These are phyloP conservation scores for Polyodon spathula DNA, from an alignment of 2,113 vertebrate species.

Conservation along the genomic window DNA sequence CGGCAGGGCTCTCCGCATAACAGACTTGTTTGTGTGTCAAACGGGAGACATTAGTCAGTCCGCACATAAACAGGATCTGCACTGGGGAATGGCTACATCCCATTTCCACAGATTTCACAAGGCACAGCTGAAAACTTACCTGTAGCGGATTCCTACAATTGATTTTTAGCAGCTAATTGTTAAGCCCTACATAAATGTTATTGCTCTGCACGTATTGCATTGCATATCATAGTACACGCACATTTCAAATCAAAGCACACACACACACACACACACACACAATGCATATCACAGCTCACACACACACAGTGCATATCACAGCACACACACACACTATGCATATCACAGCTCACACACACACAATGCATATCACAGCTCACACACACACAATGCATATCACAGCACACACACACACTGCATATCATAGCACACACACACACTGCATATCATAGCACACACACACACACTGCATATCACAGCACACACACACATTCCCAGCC, in stretches of 20 bases:
- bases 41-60: too few species aligned
- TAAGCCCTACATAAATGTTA: neutral
- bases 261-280: neutral
- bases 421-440: neutral
- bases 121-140: neutral
- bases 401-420: neutral
- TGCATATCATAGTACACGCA: neutral
- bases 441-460: conserved; percentile 38
- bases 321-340: neutral
- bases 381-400: neutral
- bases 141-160: neutral
- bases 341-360: neutral
- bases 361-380: neutral
- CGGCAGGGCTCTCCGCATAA: too few species aligned
- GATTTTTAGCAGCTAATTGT: neutral
- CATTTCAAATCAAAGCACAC: neutral
- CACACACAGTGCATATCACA: conserved; percentile 21
- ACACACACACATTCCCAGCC: neutral
- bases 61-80: too few species aligned
- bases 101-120: too few species aligned
- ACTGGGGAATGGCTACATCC: too few species aligned
- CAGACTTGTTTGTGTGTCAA: too few species aligned
- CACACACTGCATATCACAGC: conserved; percentile 15
- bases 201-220: neutral
- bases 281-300: conserved; percentile 41